phyloP scores from a whole-genome alignment of 2,797 vertebrate genomes.

The Chiropotes sagulatus region DNA sequence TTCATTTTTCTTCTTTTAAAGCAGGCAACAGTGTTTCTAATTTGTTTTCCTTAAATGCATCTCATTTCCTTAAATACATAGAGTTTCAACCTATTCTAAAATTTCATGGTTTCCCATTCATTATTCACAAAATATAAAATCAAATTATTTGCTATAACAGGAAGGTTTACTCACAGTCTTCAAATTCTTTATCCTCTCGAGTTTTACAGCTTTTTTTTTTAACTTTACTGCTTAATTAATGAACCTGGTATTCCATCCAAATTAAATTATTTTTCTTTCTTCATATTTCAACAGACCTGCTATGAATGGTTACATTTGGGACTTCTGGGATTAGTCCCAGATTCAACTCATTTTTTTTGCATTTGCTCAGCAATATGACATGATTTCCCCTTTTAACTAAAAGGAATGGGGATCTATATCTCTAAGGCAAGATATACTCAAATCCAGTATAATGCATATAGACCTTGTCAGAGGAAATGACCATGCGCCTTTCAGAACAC shows the following conservation, averaged over 20 bases:
- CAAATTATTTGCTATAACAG: background rate
- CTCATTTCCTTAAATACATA: background rate
- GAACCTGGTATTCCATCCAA: background rate
- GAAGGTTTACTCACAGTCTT: background rate
- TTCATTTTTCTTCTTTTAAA: background rate
- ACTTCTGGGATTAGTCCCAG: background rate
- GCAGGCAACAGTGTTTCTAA: background rate
- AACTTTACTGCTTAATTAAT: background rate
- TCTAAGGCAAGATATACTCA: background rate
- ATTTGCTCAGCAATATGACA: background rate
- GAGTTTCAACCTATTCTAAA: background rate
- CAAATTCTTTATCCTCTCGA: background rate
- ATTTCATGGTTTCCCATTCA: background rate
- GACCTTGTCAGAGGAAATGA: background rate
- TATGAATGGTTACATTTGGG: background rate
- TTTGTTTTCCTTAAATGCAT: background rate
- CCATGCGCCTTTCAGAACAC: background rate
- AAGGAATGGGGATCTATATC: background rate
- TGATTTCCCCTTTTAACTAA: no score
- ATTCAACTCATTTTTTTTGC: background rate
- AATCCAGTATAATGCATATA: accelerated
- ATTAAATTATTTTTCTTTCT: background rate
- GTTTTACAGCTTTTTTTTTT: background rate
- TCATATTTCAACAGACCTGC: background rate
- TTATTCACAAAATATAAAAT: background rate